Evolutionary conservation across 2,113 vertebrate species (phyloP), one percentile per base, ranked within the genome.

Genomic region (Dipodomys stephensi): DNA sequence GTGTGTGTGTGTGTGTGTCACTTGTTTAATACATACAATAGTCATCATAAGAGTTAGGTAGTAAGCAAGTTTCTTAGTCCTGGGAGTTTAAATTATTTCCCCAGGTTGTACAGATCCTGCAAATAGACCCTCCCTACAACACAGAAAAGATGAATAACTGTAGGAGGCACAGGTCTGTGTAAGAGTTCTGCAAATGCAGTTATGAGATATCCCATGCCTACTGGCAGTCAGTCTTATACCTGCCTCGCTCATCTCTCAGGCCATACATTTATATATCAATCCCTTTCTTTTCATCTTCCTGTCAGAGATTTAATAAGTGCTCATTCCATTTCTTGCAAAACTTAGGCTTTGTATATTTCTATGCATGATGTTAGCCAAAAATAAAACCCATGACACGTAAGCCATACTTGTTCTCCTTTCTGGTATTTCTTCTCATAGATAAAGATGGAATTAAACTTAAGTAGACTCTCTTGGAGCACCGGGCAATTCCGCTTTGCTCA

Each of bases 111-210:
- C 15, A 67, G 28, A 16, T 30, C 57, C 10, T 4, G 8, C 30
- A 39, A 9, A 13, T 6, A 11, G 22, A 0, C 13, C 71, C 3
- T 35, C 80, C 88, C 4, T 39, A 1, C 11, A 30, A 6, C 6
- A 6, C 3, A 11, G 13, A 18, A 20, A 2, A 25, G 57, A 32
- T 39, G 7, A 0, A 0, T 64, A 3, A 57, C 64, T 82, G 69
- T 35, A 4, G 53, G 32, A 15, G 0, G 3, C 15, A 16, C 25
- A 3, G 11, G 6, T 30, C 10, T n/a, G 9, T 28, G 20, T 30
- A 67, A 57, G 69, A 30, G 30, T 23, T 83, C 18, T 23, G 4
- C 32, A 80, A 67, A 13, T 13, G 3, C 1, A 7, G 19, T 0
- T 4, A 7, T 16, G 46, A 9, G 11, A 20, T 0, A 1, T 44